A percentile compares a stretch with the other conserved stretches of the same genome.
phyloP scores from a whole-genome alignment of 2,888 invertebrate species.

The Sepioteuthis lessoniana region DNA sequence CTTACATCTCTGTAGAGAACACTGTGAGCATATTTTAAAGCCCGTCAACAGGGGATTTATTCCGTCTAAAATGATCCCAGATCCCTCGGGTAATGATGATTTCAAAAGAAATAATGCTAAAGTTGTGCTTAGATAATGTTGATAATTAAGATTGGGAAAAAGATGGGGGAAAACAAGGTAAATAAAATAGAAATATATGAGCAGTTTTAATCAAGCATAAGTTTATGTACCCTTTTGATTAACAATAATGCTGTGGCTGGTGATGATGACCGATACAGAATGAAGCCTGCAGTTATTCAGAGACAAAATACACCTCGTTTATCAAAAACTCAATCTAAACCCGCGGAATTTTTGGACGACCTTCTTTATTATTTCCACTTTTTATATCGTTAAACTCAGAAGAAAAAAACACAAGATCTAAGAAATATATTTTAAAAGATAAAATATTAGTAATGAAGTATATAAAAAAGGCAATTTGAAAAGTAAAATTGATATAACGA shows the following conservation, averaged over 20 bases:
- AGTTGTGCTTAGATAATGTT: background rate
- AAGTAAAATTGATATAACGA: background rate
- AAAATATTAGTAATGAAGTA: too few species aligned
- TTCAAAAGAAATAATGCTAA: background rate
- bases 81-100: background rate
- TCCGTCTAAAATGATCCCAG: too few species aligned
- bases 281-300: background rate
- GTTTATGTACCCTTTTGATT: background rate
- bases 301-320: background rate
- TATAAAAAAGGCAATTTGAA: background rate
- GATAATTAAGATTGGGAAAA: background rate
- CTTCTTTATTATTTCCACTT: background rate
- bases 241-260: background rate
- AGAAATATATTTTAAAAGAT: too few species aligned
- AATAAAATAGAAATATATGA: background rate
- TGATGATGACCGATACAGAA: background rate
- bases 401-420: too few species aligned
- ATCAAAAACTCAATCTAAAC: background rate
- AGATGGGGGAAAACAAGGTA: background rate
- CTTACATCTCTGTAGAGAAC: too few species aligned
- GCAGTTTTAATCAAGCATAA: background rate
- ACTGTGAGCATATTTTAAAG: too few species aligned
- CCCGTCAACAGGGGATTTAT: too few species aligned
- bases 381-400: background rate
- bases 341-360: background rate